phyloP scores from a whole-genome alignment of 2,797 vertebrate genomes.

The Enteromius unitaeniatus region DNA sequence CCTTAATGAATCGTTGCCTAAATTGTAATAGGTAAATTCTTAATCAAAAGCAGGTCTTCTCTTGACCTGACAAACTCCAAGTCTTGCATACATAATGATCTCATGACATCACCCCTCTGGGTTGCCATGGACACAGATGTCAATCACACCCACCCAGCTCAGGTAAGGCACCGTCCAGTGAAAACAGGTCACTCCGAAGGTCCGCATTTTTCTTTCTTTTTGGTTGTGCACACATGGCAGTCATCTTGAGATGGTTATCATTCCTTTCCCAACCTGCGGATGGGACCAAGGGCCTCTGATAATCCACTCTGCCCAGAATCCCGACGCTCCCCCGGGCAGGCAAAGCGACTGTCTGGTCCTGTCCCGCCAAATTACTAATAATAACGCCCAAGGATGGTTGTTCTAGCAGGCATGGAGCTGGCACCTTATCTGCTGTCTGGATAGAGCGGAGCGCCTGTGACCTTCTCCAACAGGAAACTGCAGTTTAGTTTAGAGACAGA shows the following conservation, averaged over 20 bases:
- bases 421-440: conserved; percentile 55
- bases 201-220: conserved; percentile 75
- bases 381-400: conserved; percentile 49
- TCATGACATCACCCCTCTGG: conserved; percentile 76
- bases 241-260: conserved; percentile 81
- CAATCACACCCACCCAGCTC: conserved; percentile 53
- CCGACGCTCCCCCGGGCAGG: conserved; percentile 17
- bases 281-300: conserved; percentile 72
- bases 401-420: conserved; percentile 39
- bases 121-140: conserved; percentile 72
- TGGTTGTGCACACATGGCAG: conserved; percentile 77
- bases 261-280: conserved; percentile 76
- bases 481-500: conserved; percentile 43
- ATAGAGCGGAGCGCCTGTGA: conserved; percentile 28
- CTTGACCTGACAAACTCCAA: conserved; percentile 54
- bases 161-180: conserved; percentile 55
- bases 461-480: conserved; percentile 54
- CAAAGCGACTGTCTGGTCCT: neutral
- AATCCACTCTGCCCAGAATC: conserved; percentile 42
- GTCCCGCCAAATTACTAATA: conserved; percentile 43
- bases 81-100: conserved; percentile 57
- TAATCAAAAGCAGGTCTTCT: conserved; percentile 33
- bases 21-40: conserved; percentile 42
- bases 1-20: conserved; percentile 49
- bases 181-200: conserved; percentile 67